A percentile compares a stretch with the other conserved stretches of the same genome.
Conservation (phyloP, 2,888 invertebrate species). For the Meghimatium bilineatum region DNA sequence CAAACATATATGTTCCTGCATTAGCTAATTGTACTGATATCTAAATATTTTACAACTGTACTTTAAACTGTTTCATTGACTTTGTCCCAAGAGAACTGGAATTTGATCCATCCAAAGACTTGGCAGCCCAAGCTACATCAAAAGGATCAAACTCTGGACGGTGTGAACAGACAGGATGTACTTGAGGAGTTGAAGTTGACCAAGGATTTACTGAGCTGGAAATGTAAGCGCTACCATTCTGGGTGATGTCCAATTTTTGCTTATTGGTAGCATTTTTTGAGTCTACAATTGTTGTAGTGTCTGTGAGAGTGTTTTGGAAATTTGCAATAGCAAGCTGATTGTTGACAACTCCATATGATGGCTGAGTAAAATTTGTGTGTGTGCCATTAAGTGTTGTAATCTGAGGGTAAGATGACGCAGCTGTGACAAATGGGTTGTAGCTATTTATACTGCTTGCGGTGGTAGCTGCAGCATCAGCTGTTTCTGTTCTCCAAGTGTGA, state of each 20-base stretch:
- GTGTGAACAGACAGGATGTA: constrained; percentile 46
- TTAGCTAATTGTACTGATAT: neutral
- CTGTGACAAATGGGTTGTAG: constrained; percentile 60
- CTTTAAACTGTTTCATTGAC: constrained; percentile 59
- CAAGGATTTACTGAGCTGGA: constrained; percentile 46
- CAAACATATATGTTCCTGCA: neutral
- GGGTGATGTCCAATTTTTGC: constrained; percentile 1
- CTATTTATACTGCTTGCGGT: constrained; percentile 52
- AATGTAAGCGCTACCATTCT: constrained; percentile 27
- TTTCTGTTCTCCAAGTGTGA: constrained; percentile 40
- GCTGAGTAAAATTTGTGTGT: constrained; percentile 23
- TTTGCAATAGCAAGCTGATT: constrained; percentile 56
- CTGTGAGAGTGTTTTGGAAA: constrained; percentile 74
- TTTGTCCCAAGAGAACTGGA: constrained; percentile 52
- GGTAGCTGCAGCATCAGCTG: constrained; percentile 27
- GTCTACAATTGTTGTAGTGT: constrained; percentile 66
- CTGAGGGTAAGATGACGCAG: constrained; percentile 80
- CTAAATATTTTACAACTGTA: constrained; percentile 53
- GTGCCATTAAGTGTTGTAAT: constrained; percentile 74
- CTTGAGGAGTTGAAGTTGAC: constrained; percentile 51
- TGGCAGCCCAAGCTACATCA: constrained; percentile 89
- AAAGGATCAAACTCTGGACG: constrained; percentile 83
- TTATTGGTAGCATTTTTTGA: constrained; percentile 50
- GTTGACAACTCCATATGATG: constrained; percentile 7
- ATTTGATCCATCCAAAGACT: constrained; percentile 78